Evolutionary conservation across 2,113 vertebrate species (phyloP).

Genomic region (Natator depressus): DNA sequence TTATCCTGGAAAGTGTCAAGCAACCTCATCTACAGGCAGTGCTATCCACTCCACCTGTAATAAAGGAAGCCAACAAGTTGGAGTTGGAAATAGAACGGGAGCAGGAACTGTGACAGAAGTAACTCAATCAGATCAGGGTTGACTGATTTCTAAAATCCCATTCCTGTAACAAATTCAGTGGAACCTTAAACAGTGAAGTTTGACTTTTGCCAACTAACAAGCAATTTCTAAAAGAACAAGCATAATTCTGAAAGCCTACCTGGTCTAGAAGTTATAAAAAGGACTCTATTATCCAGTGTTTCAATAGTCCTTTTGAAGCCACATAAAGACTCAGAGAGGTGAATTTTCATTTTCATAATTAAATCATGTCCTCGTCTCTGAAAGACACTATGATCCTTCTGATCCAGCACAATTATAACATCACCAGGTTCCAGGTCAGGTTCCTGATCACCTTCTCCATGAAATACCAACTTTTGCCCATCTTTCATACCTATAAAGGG

Average conservation of each 20-base stretch:
- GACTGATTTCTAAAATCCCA: background rate
- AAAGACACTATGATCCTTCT: constrained; percentile 90
- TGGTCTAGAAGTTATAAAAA: constrained; percentile 85
- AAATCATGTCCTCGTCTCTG: constrained; percentile 89
- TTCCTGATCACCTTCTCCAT: constrained; percentile 97
- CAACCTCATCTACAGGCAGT: background rate
- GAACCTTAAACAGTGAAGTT: rapidly evolving
- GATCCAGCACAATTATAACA: constrained; percentile 93
- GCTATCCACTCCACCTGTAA: background rate
- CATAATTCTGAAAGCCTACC: constrained; percentile 73
- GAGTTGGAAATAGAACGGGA: background rate
- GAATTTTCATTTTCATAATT: constrained; percentile 90
- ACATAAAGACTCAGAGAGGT: constrained; percentile 92
- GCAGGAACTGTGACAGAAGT: background rate
- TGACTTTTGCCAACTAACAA: background rate
- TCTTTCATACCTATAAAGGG: constrained; percentile 91
- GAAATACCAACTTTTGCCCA: constrained; percentile 93
- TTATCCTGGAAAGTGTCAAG: background rate
- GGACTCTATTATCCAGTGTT: constrained; percentile 88
- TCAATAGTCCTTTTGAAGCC: constrained; percentile 90
- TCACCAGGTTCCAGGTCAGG: constrained; percentile 96
- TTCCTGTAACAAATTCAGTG: background rate
- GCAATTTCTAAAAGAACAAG: background rate
- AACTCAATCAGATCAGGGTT: background rate
- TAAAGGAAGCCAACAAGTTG: background rate